Evolutionary conservation across 2,888 invertebrate species (phyloP).

Genomic region (Zele albiditarsus): DNA sequence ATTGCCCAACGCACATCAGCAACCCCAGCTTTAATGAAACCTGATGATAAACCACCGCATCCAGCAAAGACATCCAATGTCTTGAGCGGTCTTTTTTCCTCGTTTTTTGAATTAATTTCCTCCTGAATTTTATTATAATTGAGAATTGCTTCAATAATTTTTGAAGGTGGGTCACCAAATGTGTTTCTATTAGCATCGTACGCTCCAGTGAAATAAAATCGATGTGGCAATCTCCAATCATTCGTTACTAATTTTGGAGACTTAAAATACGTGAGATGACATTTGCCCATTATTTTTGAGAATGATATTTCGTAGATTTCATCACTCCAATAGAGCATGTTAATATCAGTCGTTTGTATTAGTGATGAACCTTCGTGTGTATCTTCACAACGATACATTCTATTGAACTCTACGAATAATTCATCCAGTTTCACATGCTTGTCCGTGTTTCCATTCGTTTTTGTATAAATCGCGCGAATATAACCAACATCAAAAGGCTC

Average conservation of each 20-base stretch:
- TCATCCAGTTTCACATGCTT: slow-evolving; percentile 76
- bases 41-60: slow-evolving; percentile 87
- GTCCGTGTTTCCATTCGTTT: slow-evolving; percentile 70
- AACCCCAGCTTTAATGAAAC: slow-evolving; percentile 81
- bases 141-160: slow-evolving; percentile 77
- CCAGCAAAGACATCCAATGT: slow-evolving; percentile 90
- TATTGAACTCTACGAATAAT: slow-evolving; percentile 79
- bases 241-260: slow-evolving; percentile 75
- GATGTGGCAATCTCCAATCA: slow-evolving; percentile 79
- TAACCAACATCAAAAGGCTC: slow-evolving; percentile 85
- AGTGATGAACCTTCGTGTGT: slow-evolving; percentile 77
- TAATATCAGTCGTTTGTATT: slow-evolving; percentile 80
- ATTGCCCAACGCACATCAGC: slow-evolving; percentile 87
- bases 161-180: slow-evolving; percentile 78
- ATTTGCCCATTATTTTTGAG: slow-evolving; percentile 80
- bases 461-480: slow-evolving; percentile 78
- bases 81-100: slow-evolving; percentile 74
- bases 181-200: slow-evolving; percentile 77
- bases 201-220: slow-evolving; percentile 84
- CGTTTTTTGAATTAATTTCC: slow-evolving; percentile 74
- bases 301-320: slow-evolving; percentile 78
- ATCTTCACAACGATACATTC: slow-evolving; percentile 85
- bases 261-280: slow-evolving; percentile 79
- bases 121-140: slow-evolving; percentile 78
- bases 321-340: slow-evolving; percentile 85